A percentile compares a stretch with the other conserved stretches of the same genome.
phyloP scores from a whole-genome alignment of 2,888 invertebrate genomes.

The Siphonodentalium dalli region DNA sequence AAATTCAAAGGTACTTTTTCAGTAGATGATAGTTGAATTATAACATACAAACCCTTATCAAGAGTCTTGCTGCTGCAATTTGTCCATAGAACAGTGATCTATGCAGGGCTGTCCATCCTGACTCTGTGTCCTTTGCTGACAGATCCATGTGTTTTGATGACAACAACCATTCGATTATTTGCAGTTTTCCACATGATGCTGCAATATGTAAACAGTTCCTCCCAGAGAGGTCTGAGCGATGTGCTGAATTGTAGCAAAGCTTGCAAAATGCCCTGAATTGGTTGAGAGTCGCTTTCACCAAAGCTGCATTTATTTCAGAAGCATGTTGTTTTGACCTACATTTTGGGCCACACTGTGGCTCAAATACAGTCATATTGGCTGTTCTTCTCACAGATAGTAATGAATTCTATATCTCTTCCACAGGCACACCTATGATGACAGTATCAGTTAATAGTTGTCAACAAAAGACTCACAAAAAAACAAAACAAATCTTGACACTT shows the following conservation, averaged over 20 bases:
- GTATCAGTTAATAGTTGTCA: no score
- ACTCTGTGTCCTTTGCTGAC: slow-evolving; percentile 75
- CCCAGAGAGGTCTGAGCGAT: slow-evolving; percentile 68
- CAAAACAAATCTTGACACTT: no score
- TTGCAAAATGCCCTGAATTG: slow-evolving; percentile 55
- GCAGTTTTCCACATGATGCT: slow-evolving; percentile 76
- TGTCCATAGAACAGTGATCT: slow-evolving; percentile 84
- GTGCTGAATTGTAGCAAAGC: slow-evolving; percentile 53
- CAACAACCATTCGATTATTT: slow-evolving; percentile 78
- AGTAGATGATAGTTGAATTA: no score
- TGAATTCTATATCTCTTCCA: no score
- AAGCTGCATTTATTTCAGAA: slow-evolving; percentile 53
- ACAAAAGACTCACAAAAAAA: no score
- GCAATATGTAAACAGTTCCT: slow-evolving; percentile 82
- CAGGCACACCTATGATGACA: no score
- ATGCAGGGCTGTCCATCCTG: slow-evolving; percentile 83
- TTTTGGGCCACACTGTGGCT: slow-evolving; percentile 53
- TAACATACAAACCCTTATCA: slow-evolving; percentile 73
- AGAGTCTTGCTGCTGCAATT: slow-evolving; percentile 75
- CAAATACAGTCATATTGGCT: slow-evolving; percentile 42
- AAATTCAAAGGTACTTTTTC: background rate
- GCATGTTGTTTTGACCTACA: slow-evolving; percentile 64
- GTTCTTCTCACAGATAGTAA: no score
- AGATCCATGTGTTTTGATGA: slow-evolving; percentile 72
- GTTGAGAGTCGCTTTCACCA: slow-evolving; percentile 51